Evolutionary conservation across 2,888 invertebrate genomes (phyloP), one percentile per base, ranked within the genome.

Genomic region (Incurvaria masculella): DNA sequence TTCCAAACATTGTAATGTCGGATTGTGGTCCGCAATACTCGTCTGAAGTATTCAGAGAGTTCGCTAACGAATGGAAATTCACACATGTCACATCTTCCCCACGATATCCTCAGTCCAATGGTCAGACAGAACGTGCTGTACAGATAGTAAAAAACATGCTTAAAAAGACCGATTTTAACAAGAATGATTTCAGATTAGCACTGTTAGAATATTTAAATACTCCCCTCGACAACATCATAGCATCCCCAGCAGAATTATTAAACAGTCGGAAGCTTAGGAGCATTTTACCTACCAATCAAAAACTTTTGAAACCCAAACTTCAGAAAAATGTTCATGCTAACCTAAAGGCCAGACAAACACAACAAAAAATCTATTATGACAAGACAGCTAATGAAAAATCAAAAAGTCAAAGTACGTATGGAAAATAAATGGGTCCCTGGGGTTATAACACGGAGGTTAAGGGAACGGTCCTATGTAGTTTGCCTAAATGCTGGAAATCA

Each of bases 21-120:
- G 54, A 56, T 44, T 46, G 45, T 38, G 55, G 54, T 2, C 53
- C 54, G 1, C 42, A 55, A 27, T 55, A 54, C 46, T 33, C 42
- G 10, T 45, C 42, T 10, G 19, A 17, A 2, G 17, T 33, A 4
- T 56, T 57, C 38, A 43, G 20, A 21, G 14, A 43, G 41, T 20
- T 19, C 42, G 23, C 44, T 2, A 11, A 42, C 3, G 44, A 47
- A 14, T 49, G 46, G 47, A 45, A 33, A 17, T 42, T 51, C 18
- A 5, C 42, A 1, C 51, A 51, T 33, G 42, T 47, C 8, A 51
- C 51, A 10, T 49, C 51, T 16, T 46, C 49, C 2, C 51, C 51
- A 2, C 17, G 45, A 19, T 47, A 51, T 19, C 44, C 48, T 18
- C 46, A 51, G 20, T 20, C 44, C 8, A 51, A 46, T 19, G 50